phyloP scores from a whole-genome alignment of 2,113 vertebrate species.

The Pelmatolapia mariae region DNA sequence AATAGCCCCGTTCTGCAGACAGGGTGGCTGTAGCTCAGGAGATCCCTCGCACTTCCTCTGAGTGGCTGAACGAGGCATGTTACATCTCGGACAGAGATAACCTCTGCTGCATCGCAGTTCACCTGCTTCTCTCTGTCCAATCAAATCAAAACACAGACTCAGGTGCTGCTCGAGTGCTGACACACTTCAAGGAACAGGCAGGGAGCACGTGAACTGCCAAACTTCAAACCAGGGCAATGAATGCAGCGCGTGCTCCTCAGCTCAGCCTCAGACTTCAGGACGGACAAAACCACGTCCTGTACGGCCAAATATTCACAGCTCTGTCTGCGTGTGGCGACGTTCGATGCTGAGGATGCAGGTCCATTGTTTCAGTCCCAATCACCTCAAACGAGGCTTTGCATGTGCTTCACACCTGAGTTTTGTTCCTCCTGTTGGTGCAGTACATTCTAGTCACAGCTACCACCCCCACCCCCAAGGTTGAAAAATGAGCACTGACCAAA shows the following conservation, averaged over 20 bases:
- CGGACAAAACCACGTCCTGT: rapidly evolving
- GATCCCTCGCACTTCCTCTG: not conserved
- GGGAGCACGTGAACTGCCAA: not conserved
- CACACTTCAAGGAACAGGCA: not conserved
- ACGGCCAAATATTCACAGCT: not conserved
- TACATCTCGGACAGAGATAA: not conserved
- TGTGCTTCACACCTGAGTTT: not conserved
- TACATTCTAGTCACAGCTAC: not conserved
- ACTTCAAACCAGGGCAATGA: not conserved
- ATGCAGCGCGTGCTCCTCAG: not conserved
- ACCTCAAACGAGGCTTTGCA: not conserved
- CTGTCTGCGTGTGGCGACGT: not conserved
- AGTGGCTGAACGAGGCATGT: not conserved
- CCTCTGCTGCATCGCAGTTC: not conserved
- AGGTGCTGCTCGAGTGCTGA: not conserved
- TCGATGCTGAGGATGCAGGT: not conserved
- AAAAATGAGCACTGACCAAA: not conserved
- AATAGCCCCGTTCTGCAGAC: not conserved
- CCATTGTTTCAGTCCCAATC: not conserved
- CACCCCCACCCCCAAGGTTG: not conserved
- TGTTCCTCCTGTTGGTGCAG: not conserved
- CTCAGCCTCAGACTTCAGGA: not conserved
- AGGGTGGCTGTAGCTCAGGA: not conserved
- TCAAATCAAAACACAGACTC: not conserved
- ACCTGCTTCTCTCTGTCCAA: not conserved